A percentile compares a stretch with the other conserved stretches of the same genome.
Conservation (phyloP, 2,888 invertebrate species). For the Labia minor region DNA sequence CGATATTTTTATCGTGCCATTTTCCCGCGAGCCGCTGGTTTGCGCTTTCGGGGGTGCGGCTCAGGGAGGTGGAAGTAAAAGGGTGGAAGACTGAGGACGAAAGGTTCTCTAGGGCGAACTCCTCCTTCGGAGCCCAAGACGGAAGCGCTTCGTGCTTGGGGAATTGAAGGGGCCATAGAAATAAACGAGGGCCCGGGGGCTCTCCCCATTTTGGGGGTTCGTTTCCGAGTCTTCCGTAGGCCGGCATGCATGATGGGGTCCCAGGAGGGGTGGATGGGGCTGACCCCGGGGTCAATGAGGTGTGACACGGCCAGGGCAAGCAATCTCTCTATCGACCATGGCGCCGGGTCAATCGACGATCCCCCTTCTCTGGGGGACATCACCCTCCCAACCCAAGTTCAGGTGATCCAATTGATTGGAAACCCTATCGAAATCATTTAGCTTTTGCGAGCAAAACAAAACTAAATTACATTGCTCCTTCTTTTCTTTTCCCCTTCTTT, state of each 20-base stretch:
- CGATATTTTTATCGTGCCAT: slow-evolving; percentile 8
- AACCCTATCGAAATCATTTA: slow-evolving; percentile 13
- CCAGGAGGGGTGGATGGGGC: not conserved
- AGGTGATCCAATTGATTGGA: slow-evolving; percentile 13
- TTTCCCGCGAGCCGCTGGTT: not conserved
- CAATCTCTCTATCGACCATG: slow-evolving; percentile 13
- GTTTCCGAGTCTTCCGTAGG: not conserved
- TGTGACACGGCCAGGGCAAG: slow-evolving; percentile 21
- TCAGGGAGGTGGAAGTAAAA: not conserved
- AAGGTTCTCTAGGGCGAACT: not conserved
- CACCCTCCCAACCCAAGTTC: not conserved
- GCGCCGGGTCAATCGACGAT: not conserved
- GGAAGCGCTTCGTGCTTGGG: not conserved
- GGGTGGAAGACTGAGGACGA: not conserved
- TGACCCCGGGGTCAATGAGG: slow-evolving; percentile 24
- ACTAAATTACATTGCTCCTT: not conserved
- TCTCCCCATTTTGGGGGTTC: too few relatives aligned
- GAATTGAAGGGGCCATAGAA: not conserved
- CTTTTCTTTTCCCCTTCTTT: not conserved
- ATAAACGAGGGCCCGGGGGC: not conserved
- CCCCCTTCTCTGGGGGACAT: not conserved
- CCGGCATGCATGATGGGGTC: slow-evolving; percentile 5
- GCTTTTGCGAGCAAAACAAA: not conserved
- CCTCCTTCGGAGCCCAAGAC: not conserved
- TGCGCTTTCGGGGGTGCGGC: too few relatives aligned